Evolutionary conservation across 2,888 invertebrate genomes (phyloP), one percentile per base, ranked within the genome.

Genomic region (Chromoteleia sp.): DNA sequence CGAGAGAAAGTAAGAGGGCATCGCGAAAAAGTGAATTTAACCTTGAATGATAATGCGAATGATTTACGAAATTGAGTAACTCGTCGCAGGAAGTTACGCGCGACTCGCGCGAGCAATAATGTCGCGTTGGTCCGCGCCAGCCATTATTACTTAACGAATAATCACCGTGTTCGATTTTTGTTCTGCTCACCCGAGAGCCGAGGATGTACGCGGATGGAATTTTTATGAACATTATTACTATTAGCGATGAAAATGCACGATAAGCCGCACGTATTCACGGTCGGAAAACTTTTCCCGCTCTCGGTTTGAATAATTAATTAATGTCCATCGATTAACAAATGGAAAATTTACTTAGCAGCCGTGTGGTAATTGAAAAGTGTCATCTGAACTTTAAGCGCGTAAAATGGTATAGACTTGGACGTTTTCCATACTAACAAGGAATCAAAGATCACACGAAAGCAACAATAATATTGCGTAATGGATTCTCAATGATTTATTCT

Each of bases 41-140:
- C 76, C 76, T 76, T 76, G 68, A 45, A 52, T 50, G 14, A 41
- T 59, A 19, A 52, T 14, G 25, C 65, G 21, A 75, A 58, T 59
- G 50, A 59, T 75, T 75, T n/a, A 43, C 39, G 15, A 67, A 75
- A 75, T 65, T 30, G 19, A 33, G 58, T 58, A 39, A 65, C 41
- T 12, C 36, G 15, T 41, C 21, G 43, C 15, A 17, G n/a, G 19
- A 33, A 3, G 10, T 50, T 15, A 12, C 33, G 17, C 19, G 33
- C 33, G 45, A 25, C n/a, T 48, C 15, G 19, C 15, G 15, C 41
- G 41, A 41, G 25, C 15, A 4, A 10, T 17, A 25, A 73, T 54
- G 50, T 63, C 54, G 21, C 54, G 21, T 48, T 63, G 30, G 21
- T 45, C 25, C 45, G 21, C n/a, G 25, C 25, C 25, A 6, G 3